phyloP scores from a whole-genome alignment of 1,140 invertebrate species.

The Tribolium madens region DNA sequence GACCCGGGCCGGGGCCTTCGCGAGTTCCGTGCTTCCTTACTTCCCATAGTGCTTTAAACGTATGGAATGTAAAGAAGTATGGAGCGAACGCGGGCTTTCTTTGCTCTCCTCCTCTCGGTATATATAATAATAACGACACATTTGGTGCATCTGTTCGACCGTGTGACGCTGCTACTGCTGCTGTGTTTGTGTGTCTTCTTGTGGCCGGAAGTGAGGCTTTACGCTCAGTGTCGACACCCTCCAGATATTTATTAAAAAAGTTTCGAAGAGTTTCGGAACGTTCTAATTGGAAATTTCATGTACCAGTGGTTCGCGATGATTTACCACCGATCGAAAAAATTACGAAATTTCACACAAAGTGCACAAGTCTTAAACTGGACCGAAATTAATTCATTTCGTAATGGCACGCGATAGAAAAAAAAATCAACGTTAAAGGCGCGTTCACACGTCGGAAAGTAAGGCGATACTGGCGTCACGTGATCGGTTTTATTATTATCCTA shows the following conservation, averaged over 20 bases:
- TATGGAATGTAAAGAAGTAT: constrained; percentile 99
- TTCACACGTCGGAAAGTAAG: constrained; percentile 18
- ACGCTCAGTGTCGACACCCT: neutral
- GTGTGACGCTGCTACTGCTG: neutral
- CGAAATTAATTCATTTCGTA: neutral
- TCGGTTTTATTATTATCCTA: neutral
- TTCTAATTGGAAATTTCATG: constrained; percentile 47
- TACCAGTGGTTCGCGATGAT: constrained; percentile 23
- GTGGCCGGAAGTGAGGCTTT: constrained; percentile 41
- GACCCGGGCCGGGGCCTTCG: constrained; percentile 66
- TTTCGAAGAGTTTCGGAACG: neutral
- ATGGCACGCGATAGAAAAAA: constrained; percentile 9
- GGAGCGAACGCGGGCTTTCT: constrained; percentile 74
- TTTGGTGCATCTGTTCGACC: constrained; percentile 31
- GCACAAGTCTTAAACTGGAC: no score
- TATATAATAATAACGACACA: neutral
- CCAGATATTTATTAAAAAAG: constrained; percentile 35
- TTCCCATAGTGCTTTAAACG: constrained; percentile 88
- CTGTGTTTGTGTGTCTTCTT: constrained; percentile 33
- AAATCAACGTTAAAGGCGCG: neutral
- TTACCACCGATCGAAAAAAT: constrained; percentile 1
- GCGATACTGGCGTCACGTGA: constrained; percentile 1
- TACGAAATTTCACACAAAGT: neutral
- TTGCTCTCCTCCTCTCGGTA: constrained; percentile 9
- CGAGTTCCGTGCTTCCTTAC: constrained; percentile 94